phyloP scores from a whole-genome alignment of 2,888 invertebrate genomes.

The Syritta pipiens region DNA sequence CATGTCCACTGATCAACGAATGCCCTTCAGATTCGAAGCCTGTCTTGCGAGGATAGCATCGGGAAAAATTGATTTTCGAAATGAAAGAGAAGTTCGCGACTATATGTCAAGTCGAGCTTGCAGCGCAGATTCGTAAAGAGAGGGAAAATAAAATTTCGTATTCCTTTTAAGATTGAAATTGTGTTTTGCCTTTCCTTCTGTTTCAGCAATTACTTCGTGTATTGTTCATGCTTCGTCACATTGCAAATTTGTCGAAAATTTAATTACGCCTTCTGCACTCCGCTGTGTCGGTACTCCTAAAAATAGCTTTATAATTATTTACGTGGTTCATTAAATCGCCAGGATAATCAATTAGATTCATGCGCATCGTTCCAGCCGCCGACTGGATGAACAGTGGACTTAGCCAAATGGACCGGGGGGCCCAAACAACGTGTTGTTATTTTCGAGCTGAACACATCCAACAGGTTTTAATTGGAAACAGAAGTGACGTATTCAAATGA shows the following conservation, averaged over 20 bases:
- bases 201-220: constrained; percentile 24
- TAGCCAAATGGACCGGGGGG: constrained; percentile 3
- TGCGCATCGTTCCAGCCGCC: constrained; percentile 9
- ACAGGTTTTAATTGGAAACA: constrained; percentile 71
- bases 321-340: constrained; percentile 69
- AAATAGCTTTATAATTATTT: constrained; percentile 68
- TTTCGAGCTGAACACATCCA: constrained; percentile 55
- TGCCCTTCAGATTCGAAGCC: constrained; percentile 22
- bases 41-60: constrained; percentile 12
- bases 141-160: neutral
- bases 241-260: constrained; percentile 59
- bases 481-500: constrained; percentile 78
- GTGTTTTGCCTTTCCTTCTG: neutral
- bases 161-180: neutral
- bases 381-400: constrained; percentile 14
- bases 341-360: constrained; percentile 66
- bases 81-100: constrained; percentile 8
- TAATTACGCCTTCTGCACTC: constrained; percentile 33
- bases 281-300: constrained; percentile 22
- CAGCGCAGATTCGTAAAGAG: neutral
- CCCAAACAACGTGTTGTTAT: neutral
- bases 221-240: constrained; percentile 32
- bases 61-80: constrained; percentile 2
- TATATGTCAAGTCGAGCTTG: neutral
- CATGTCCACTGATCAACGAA: constrained; percentile 2